phyloP scores from a whole-genome alignment of 2,888 invertebrate species.

The Calameuta idolon region DNA sequence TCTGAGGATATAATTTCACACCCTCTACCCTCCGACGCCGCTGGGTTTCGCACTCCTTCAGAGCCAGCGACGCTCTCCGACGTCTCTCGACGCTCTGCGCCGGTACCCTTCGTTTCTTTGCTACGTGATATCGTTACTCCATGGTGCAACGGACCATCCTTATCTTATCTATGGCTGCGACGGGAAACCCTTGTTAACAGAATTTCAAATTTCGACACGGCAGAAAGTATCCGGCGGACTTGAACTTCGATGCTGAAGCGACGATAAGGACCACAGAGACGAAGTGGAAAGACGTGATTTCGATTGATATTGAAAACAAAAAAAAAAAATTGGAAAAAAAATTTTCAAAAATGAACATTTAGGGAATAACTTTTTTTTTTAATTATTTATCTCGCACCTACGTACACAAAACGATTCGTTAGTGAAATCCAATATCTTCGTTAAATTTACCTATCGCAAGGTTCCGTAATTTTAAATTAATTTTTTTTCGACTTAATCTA shows the following conservation, averaged over 20 bases:
- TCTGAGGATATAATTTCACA: constrained; percentile 41
- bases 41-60: constrained; percentile 2
- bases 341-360: too few relatives aligned
- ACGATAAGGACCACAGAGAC: too few relatives aligned
- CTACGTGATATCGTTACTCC: constrained; percentile 27
- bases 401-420: too few relatives aligned
- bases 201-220: constrained; percentile 24
- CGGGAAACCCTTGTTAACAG: constrained; percentile 10
- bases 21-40: constrained; percentile 16
- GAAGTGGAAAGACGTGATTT: too few relatives aligned
- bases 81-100: constrained; percentile 7
- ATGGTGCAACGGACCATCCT: constrained; percentile 20
- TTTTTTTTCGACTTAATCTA: too few relatives aligned
- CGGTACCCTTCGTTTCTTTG: constrained; percentile 8
- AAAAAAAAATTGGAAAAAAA: too few relatives aligned
- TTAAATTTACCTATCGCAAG: too few relatives aligned
- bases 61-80: constrained; percentile 8
- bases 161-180: constrained; percentile 26
- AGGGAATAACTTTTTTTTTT: too few relatives aligned
- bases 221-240: neutral
- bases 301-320: too few relatives aligned
- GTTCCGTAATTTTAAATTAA: too few relatives aligned
- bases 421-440: too few relatives aligned
- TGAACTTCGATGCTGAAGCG: neutral
- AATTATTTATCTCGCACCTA: too few relatives aligned